A percentile compares a stretch with the other conserved stretches of the same genome.
phyloP scores from a whole-genome alignment of 2,113 vertebrate genomes.

The Nyctereutes procyonoides region DNA sequence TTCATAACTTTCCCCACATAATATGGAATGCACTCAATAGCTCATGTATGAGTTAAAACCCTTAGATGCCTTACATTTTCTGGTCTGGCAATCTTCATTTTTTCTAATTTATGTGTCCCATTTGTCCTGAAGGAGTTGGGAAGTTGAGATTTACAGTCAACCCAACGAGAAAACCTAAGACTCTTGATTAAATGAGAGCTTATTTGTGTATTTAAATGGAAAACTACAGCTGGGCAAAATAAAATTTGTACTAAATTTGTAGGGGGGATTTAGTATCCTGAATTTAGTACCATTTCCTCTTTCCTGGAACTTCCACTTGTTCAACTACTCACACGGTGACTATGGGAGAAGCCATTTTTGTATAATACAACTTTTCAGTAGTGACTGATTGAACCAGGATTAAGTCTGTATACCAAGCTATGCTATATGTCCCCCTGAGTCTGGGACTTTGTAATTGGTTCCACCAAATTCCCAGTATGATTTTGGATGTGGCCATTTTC shows the following conservation, averaged over 20 bases:
- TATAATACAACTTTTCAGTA: neutral
- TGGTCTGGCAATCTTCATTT: constrained; percentile 52
- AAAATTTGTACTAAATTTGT: constrained; percentile 48
- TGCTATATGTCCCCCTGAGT: neutral
- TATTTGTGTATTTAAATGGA: constrained; percentile 68
- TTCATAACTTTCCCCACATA: constrained; percentile 63
- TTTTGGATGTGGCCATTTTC: neutral
- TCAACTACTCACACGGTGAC: neutral
- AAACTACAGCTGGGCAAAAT: constrained; percentile 48
- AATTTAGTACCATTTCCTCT: neutral
- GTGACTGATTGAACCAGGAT: neutral
- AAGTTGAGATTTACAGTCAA: constrained; percentile 72
- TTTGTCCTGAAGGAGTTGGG: constrained; percentile 57
- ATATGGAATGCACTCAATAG: constrained; percentile 27
- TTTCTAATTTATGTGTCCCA: constrained; percentile 67
- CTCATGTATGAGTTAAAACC: constrained; percentile 68
- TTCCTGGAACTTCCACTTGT: constrained; percentile 3
- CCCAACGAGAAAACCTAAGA: constrained; percentile 56
- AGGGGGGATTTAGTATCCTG: neutral
- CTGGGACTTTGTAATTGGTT: neutral
- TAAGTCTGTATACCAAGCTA: neutral
- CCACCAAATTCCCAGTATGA: neutral
- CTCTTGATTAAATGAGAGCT: constrained; percentile 68
- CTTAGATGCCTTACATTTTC: constrained; percentile 69
- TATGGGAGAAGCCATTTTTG: neutral